Evolutionary conservation across 2,888 invertebrate genomes (phyloP), one percentile per base, ranked within the genome.

Genomic region (Heliconius aoede): DNA sequence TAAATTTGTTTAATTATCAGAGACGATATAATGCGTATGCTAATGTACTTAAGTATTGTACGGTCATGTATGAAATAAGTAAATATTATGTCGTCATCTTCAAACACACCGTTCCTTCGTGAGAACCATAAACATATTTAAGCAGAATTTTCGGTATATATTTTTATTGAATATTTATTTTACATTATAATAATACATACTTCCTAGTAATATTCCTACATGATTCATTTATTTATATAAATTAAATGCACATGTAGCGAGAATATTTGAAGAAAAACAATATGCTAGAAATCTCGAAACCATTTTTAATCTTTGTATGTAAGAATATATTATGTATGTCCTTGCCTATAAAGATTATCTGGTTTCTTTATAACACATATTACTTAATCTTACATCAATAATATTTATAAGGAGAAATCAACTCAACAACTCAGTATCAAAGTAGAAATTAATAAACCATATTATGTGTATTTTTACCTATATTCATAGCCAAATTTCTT

Each of bases 1-100:
- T 24, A 65, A 36, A 65, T 36, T 72, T 69, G 69, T 69, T 69
- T 69, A 69, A 69, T 55, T 55, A 69, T 55, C 55, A n/a, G 30
- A 15, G 24, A 24, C 30, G 55, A 69, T 69, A 30, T 28, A 69
- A 69, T 32, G 51, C 30, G 69, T 30, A 51, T 69, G 51, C 55
- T 65, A 55, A 69, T 30, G 51, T 69, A 32, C 36, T 36, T 11
- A 36, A 11, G 36, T 36, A 0, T 36, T 64, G 36, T 36, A 36
- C 4, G n/a, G 32, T 36, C 36, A 24, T 24, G 24, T 65, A 30
- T n/a, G 69, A 55, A 55, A 69, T 55, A 32, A 55, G 69, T 55
- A 55, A 69, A 69, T 55, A 69, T 69, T 69, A 55, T n/a, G 51
- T 69, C n/a, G n/a, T 69, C 51, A 24, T 69, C n/a, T 24, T 55